Evolutionary conservation across 2,113 vertebrate species (phyloP).

Genomic region (Urocitellus parryii): DNA sequence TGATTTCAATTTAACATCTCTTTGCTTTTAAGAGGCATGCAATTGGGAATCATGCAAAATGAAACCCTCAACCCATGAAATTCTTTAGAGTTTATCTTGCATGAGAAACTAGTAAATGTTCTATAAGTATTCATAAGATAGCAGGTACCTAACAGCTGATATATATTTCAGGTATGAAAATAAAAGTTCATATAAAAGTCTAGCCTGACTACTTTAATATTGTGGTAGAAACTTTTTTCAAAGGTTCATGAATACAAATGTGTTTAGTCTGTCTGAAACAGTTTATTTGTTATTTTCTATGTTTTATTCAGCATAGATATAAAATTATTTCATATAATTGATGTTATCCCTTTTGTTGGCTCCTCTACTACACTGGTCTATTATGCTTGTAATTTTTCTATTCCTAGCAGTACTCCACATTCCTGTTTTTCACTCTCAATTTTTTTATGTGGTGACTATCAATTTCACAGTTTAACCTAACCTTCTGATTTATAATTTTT

Average conservation of each 20-base stretch:
- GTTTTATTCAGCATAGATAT: slow-evolving; percentile 4
- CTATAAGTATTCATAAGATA: slow-evolving; percentile 73
- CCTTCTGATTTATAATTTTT: not conserved
- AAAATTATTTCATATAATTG: not conserved
- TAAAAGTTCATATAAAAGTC: slow-evolving; percentile 51
- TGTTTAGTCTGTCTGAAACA: slow-evolving; percentile 27
- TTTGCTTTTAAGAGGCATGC: slow-evolving; percentile 59
- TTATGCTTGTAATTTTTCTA: not conserved
- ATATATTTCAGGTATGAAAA: slow-evolving; percentile 56
- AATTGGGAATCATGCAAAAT: slow-evolving; percentile 45
- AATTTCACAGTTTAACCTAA: not conserved
- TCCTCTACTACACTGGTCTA: not conserved
- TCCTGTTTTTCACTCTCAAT: not conserved
- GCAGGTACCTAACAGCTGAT: slow-evolving; percentile 1
- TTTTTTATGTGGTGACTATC: not conserved
- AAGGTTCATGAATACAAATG: not conserved
- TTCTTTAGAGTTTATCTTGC: slow-evolving; percentile 70
- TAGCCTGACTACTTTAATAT: slow-evolving; percentile 45
- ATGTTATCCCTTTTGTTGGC: not conserved
- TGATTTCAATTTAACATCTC: slow-evolving; percentile 59
- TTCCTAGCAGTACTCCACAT: not conserved
- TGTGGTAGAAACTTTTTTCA: slow-evolving; percentile 5
- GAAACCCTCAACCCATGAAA: slow-evolving; percentile 63
- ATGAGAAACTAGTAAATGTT: slow-evolving; percentile 65
- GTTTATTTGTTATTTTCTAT: not conserved